A percentile compares a stretch with the other conserved stretches of the same genome.
These are phyloP conservation scores for Dissostichus mawsoni DNA, from an alignment of 2,113 vertebrate genomes.

Conservation along the genomic window DNA sequence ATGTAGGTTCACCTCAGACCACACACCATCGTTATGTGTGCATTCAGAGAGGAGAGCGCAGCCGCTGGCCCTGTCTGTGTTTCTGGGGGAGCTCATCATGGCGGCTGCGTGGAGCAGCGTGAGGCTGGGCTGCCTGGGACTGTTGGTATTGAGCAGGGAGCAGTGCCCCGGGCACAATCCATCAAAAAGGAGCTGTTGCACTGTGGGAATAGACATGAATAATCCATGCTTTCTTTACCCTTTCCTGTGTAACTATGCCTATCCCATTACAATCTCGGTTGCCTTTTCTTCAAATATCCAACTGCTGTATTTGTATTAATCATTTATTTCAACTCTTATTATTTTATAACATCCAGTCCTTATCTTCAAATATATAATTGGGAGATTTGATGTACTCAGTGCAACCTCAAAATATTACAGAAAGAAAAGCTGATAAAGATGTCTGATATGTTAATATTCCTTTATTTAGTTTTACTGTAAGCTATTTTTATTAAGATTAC, in stretches of 20 bases:
- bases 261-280: constrained; percentile 56
- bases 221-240: constrained; percentile 82
- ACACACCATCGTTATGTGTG: constrained; percentile 70
- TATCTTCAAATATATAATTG: background rate
- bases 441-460: background rate
- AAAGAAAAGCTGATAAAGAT: background rate
- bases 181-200: constrained; percentile 80
- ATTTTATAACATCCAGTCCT: constrained; percentile 8
- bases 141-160: constrained; percentile 80
- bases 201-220: constrained; percentile 83
- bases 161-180: constrained; percentile 77
- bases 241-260: constrained; percentile 61
- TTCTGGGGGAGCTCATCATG: constrained; percentile 74
- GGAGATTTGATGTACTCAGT: background rate
- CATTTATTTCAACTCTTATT: constrained; percentile 2
- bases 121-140: constrained; percentile 64
- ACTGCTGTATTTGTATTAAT: constrained; percentile 38
- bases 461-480: background rate
- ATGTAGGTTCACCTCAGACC: constrained; percentile 75
- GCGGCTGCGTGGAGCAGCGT: constrained; percentile 47
- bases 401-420: background rate
- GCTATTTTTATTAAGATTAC: background rate
- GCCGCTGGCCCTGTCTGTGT: constrained; percentile 73
- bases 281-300: constrained; percentile 56
- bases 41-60: constrained; percentile 45